Base-by-base conservation (phyloP, 2,113 vertebrate genomes). In the Notarius quadriscutis region DNA sequence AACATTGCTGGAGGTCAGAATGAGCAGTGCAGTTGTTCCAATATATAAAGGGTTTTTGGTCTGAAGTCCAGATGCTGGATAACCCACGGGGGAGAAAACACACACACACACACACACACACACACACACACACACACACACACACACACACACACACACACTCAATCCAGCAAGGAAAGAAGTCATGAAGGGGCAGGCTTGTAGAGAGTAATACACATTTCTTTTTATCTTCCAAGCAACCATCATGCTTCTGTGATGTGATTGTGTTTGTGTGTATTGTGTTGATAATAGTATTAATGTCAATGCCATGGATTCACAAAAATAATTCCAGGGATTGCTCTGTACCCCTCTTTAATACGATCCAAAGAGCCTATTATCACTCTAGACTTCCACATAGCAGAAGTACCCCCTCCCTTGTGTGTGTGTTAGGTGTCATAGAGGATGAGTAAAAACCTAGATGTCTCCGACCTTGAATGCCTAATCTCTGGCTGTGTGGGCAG, bases 351-450 rank as follows among this genome's bases (percentile, higher is more conserved):
- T 62, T 62, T 81, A 60, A 22, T 51, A 75, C 25, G 60, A 84
- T 34, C 89, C 2, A 7, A 30, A n/a, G 10, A 41, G 25, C 72
- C 10, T 60, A 58, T 81, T 72, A 87, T 65, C 79, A 12, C 41
- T 12, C 83, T 79, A 75, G 57, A 81, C 83, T 81, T 55, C 41
- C 71, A 63, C 65, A 71, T 20, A 20, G 65, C n/a, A 77, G 53
- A 63, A 53, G 69, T 22, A 69, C 85, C 84, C 84, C 74, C 84
- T 81, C 57, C 18, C n/a, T n/a, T 74, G 15, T 87, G 79, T 83
- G 78, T 71, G 74, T 87, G 48, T 67, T 62, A 65, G 86, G 48
- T 83, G 41, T 75, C 69, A 67, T 5, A 77, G 8, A 88, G 83
- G 75, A 75, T 27, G 78, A 88, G 79, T 81, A 60, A 81, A 81